Percentiles rank a stretch among this genome's conserved stretches.
These are phyloP conservation scores for Criorhina ranunculi DNA, from an alignment of 2,888 invertebrate genomes.

Conservation along the genomic window DNA sequence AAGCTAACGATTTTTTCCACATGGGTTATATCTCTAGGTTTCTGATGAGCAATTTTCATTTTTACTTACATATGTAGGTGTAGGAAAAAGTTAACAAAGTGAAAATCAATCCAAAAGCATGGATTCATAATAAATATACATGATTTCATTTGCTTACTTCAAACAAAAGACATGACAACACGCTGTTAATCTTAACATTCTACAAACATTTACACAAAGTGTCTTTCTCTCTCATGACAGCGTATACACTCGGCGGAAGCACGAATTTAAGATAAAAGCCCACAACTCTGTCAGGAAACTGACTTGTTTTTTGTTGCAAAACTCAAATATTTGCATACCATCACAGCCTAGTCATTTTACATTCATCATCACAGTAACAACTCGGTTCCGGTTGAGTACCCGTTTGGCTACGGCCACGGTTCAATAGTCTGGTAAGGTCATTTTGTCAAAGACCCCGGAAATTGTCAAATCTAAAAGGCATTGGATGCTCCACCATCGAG, in stretches of 20 bases:
- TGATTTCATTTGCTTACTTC: not conserved
- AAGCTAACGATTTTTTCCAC: too few relatives aligned
- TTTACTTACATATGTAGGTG: too few relatives aligned
- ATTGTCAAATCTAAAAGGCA: not conserved
- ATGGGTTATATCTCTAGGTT: too few relatives aligned
- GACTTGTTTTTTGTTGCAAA: conserved; percentile 53
- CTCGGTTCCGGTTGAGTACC: conserved; percentile 58
- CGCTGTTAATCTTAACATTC: conserved; percentile 17
- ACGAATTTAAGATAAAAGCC: conserved; percentile 40
- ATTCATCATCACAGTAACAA: conserved; percentile 7
- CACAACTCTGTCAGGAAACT: conserved; percentile 18
- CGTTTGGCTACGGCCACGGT: conserved; percentile 52
- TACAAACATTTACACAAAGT: conserved; percentile 32
- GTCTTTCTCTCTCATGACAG: not conserved
- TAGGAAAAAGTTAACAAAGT: too few relatives aligned
- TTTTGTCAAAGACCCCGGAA: conserved; percentile 64
- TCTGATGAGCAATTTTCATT: too few relatives aligned
- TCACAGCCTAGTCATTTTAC: conserved; percentile 36
- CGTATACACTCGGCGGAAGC: conserved; percentile 21
- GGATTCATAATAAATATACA: not conserved
- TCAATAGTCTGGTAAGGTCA: conserved; percentile 69
- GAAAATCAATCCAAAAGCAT: too few relatives aligned
- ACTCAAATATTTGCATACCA: conserved; percentile 64
- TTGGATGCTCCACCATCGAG: not conserved
- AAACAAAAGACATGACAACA: not conserved